Percentiles rank a stretch among this genome's conserved stretches.
phyloP scores from a whole-genome alignment of 1,140 invertebrate genomes.

The Saccostrea glomerata region DNA sequence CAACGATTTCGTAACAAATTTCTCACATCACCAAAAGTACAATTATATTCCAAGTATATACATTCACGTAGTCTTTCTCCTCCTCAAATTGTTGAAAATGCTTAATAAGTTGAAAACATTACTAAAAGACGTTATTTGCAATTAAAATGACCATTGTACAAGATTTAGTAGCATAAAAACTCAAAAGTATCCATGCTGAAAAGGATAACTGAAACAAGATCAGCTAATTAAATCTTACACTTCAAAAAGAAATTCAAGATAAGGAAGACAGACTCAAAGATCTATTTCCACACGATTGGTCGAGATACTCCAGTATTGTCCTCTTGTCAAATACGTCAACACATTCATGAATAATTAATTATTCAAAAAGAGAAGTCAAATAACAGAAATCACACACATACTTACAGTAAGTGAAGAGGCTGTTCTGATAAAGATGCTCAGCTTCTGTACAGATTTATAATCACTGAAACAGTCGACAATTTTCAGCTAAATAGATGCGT shows the following conservation, averaged over 20 bases:
- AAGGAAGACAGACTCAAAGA: not conserved
- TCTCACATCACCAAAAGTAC: too few species aligned
- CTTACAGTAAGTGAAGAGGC: constrained; percentile 34
- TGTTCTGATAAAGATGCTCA: constrained; percentile 25
- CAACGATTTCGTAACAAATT: not conserved
- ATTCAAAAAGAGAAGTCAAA: not conserved
- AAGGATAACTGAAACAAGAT: not conserved
- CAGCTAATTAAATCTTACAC: not conserved
- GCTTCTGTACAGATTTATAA: constrained; percentile 34
- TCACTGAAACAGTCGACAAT: constrained; percentile 27
- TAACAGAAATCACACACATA: constrained; percentile 36
- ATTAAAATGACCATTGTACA: too few species aligned
- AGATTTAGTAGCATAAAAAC: too few species aligned
- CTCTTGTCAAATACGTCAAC: not conserved
- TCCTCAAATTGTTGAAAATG: too few species aligned
- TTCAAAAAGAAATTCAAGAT: not conserved
- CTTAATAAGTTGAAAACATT: too few species aligned
- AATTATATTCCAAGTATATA: too few species aligned
- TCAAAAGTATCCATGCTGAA: not conserved
- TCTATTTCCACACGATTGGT: not conserved
- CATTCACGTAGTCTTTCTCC: too few species aligned
- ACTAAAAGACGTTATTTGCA: too few species aligned
- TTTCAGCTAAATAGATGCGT: constrained; percentile 11
- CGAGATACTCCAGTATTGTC: not conserved
- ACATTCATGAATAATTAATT: constrained; percentile 10